Conservation (phyloP, 2,888 invertebrate species). For the Spicauda simplicius region DNA sequence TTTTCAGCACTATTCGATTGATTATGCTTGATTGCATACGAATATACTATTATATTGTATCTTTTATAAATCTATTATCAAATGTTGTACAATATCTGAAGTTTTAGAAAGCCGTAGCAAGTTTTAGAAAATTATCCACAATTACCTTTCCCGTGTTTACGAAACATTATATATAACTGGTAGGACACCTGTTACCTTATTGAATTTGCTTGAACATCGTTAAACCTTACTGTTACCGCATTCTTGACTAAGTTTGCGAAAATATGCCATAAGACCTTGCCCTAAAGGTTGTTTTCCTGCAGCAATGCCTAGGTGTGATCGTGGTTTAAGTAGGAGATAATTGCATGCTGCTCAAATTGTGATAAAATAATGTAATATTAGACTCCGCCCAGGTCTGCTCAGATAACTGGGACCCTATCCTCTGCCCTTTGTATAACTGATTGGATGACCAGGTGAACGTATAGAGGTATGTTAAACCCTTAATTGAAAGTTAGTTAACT, state of each 20-base stretch:
- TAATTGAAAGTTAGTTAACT: constrained; percentile 20
- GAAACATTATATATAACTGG: constrained; percentile 1
- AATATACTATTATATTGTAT: too few relatives aligned
- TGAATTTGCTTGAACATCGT: constrained; percentile 29
- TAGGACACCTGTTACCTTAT: constrained; percentile 31
- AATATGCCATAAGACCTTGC: neutral
- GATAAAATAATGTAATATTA: constrained; percentile 31
- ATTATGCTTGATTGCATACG: too few relatives aligned
- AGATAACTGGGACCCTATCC: constrained; percentile 25
- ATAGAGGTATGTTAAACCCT: neutral
- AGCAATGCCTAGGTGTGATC: constrained; percentile 7
- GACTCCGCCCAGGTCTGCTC: constrained; percentile 20
- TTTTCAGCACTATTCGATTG: too few relatives aligned
- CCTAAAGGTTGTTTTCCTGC: neutral
- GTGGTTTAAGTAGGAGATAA: constrained; percentile 23
- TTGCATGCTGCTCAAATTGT: constrained; percentile 29
- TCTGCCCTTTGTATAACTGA: constrained; percentile 30
- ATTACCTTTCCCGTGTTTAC: constrained; percentile 15
- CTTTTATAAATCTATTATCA: too few relatives aligned
- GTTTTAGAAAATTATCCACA: constrained; percentile 5
- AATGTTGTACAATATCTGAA: too few relatives aligned
- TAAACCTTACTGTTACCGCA: constrained; percentile 15
- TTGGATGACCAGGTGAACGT: constrained; percentile 17
- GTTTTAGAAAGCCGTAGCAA: constrained; percentile 10
- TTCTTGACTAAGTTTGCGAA: neutral